Base-by-base conservation (phyloP, 2,113 vertebrate species). In the Chaetura pelagica region DNA sequence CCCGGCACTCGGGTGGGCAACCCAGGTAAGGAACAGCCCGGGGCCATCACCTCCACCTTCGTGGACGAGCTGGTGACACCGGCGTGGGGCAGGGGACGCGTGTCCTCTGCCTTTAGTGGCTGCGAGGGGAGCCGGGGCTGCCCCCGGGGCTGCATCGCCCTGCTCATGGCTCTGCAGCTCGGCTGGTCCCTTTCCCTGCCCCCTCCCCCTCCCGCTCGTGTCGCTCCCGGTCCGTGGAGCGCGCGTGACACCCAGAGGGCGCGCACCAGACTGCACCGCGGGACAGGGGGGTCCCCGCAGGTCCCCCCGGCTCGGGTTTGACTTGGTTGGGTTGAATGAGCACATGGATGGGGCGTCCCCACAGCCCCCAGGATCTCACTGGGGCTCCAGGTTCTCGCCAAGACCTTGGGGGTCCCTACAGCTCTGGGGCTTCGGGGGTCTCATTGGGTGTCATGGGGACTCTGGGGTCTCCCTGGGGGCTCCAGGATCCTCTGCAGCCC, bases 211-310 rank as follows among this genome's bases (percentile, higher is more conserved):
- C 40, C 35, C 19, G 44, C 13, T 27, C 18, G 22, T 15, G 21
- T 24, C 20, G 18, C 44, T 19, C 57, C 1, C 2, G 7, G n/a
- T 49, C 16, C 51, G 55, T 96, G 95, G 96, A 96, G 81, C 73
- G 34, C 77, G 51, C 3, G 26, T 81, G 96, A 95, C 96, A 95
- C 90, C 96, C 77, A 59, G 95, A 35, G 96, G 93, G 61, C 34
- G 13, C 87, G 6, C 32, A 1, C 7, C 77, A 72, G 55, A 74
- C 32, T 91, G 84, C n/a, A n/a, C n/a, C n/a, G n/a, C n/a, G n/a
- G n/a, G n/a, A n/a, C n/a, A n/a, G n/a, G n/a, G n/a, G n/a, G n/a
- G n/a, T n/a, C n/a, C n/a, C n/a, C n/a, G n/a, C n/a, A n/a, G n/a
- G n/a, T n/a, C n/a, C n/a, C n/a, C n/a, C n/a, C n/a, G n/a, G n/a